Base-by-base conservation (phyloP, 2,113 vertebrate species). In the Paradoxurus hermaphroditus region DNA sequence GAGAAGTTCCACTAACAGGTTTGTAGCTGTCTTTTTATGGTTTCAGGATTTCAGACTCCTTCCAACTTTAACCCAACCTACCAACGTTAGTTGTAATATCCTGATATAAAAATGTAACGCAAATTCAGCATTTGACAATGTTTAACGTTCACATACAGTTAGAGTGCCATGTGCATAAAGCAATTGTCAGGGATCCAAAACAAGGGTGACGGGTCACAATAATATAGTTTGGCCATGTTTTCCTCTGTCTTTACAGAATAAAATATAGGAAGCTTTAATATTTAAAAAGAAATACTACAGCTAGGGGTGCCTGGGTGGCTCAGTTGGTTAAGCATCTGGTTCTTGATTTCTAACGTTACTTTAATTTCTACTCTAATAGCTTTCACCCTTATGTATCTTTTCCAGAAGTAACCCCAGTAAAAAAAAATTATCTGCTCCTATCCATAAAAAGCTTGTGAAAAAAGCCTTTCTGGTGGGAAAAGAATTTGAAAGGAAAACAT, bases 401-500 rank as follows among this genome's bases (percentile, higher is more conserved):
- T 75, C 39, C n/a, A 15, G 39, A 84, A 68, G 21, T 34, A 87
- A 90, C 14, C 41, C 21, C 41, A 51, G 46, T 25, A 21, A 49
- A 83, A 95, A 53, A 96, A 29, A 62, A 34, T 46, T 70, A 86
- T 95, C 53, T 86, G 27, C 2, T 90, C 34, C 18, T 39, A 89
- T 65, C 44, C 21, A 96, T 79, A 70, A 72, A 93, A 92, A 41
- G 23, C 25, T 78, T 65, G n/a, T 77, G 29, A 53, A 78, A 96
- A 56, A 96, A 81, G 23, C 0, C 15, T 92, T 97, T 92, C 49
- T 59, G 46, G 46, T 96, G 86, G 91, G 86, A 90, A 97, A 97
- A 88, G 31, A 97, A 97, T 97, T 81, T 92, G 94, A 95, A 78
- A 85, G 62, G 89, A 97, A 97, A 97, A 96, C 70, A 86, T 82